Base-by-base conservation (phyloP, 2,888 invertebrate species). In the Plusia festucae region DNA sequence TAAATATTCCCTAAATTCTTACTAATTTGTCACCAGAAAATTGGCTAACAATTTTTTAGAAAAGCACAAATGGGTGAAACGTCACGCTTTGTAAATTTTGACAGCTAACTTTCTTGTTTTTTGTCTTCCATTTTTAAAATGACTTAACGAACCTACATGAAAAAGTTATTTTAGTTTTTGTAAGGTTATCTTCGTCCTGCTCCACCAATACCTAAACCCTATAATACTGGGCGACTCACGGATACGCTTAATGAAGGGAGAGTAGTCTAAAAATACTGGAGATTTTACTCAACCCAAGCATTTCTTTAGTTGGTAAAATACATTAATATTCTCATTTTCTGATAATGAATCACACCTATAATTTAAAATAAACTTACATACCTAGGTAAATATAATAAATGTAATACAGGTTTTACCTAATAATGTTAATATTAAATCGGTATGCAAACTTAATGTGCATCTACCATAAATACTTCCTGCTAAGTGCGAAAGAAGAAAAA, bases 51-150 rank as follows among this genome's bases (percentile, higher is more conserved):
- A 86, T 90, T 91, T 88, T n/a, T 84, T 89, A 78, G 73, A 86
- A 88, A 88, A 85, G 79, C 87, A 87, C 84, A 87, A 82, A 86
- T 84, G 82, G 81, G 81, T 83, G 81, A 90, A 88, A 91, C 84
- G 92, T 93, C 92, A 92, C 90, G 83, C 83, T 85, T 84, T 86
- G 82, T 82, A 86, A 86, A 92, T 91, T 93, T 93, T 92, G 94
- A 93, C 94, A 90, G 73, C 60, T 78, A 81, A 79, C 68, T 89
- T 90, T 84, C 73, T 88, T 89, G 84, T 90, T 90, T 91, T 89
- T 82, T 73, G 68, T 76, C 79, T 93, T 93, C 93, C 78, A 91
- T 87, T 90, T 93, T 93, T 73, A 85, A 93, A 93, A 88, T 84
- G 69, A 53, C 40, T 40, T n/a, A 40, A 0, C n/a, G 56, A 18